Evolutionary conservation across 2,888 invertebrate genomes (phyloP), one percentile per base, ranked within the genome.

Genomic region (Tetragonula carbonaria): DNA sequence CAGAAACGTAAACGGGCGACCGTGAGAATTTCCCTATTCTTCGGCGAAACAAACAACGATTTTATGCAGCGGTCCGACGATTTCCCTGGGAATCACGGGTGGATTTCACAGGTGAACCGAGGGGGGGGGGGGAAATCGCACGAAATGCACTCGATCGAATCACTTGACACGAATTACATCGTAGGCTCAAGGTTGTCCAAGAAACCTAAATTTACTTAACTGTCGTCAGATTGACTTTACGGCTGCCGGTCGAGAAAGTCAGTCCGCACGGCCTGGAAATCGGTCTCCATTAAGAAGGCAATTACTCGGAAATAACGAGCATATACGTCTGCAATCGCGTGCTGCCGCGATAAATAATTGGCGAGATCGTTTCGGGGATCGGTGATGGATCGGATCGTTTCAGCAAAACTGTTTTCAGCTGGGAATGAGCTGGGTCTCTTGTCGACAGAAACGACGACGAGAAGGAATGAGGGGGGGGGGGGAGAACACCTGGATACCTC

Each of bases 151-250:
- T 33, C 71, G 77, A 57, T 70, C 68, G 59, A 33, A 74, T 77
- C 55, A 68, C 67, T 76, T 68, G 88, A 84, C 88, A 88, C 78
- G 84, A 84, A 87, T 87, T 57, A 70, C 86, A 76, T 55, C 38
- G 59, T 50, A 66, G 68, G 63, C 70, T 53, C 59, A 77, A 72
- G 68, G 66, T 63, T 79, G 84, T 82, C 76, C 84, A 88, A 82
- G 78, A 88, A 86, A 88, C 82, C 82, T 82, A 76, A 84, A 86
- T 88, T 86, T 84, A 74, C 77, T 80, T 78, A 78, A 84, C 80
- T 74, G 73, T 78, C 71, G 80, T 79, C 63, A 59, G 74, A 81
- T 62, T 73, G 63, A 84, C 77, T 80, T 70, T 86, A 33, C 67
- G 70, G 53, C 80, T 78, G 70, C 57, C 38, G 73, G 62, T 72